Evolutionary conservation across 2,888 invertebrate genomes (phyloP).

Genomic region (Ectemnius continuus): DNA sequence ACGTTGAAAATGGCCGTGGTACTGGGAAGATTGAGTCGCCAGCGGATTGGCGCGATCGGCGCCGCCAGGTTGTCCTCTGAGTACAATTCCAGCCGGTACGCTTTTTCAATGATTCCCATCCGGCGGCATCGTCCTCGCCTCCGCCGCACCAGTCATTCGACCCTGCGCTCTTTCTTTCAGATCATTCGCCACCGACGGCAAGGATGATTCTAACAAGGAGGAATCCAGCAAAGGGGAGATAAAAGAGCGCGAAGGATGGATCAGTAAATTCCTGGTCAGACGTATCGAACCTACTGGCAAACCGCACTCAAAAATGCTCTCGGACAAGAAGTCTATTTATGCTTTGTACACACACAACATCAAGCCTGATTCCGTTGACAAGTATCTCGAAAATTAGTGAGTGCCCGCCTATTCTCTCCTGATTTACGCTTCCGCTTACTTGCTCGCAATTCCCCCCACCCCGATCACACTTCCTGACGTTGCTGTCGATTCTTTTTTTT

Average conservation of each 20-base stretch:
- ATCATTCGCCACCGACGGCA: neutral
- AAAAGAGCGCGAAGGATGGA: slow-evolving; percentile 86
- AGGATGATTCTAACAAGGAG: neutral
- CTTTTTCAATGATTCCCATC: no score
- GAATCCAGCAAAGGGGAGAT: slow-evolving; percentile 56
- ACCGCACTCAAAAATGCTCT: slow-evolving; percentile 97
- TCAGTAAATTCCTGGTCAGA: slow-evolving; percentile 92
- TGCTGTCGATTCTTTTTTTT: no score
- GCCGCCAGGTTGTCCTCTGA: neutral
- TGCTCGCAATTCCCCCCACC: no score
- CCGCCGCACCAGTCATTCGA: no score
- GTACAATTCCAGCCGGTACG: neutral
- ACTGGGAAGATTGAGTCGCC: neutral
- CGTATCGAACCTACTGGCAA: slow-evolving; percentile 97
- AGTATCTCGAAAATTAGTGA: slow-evolving; percentile 95
- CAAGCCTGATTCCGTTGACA: slow-evolving; percentile 91
- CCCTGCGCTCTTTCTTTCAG: no score
- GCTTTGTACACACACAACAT: slow-evolving; percentile 97
- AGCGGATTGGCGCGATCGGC: neutral
- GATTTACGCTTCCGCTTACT: no score
- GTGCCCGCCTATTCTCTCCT: slow-evolving; percentile 73
- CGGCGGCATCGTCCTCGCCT: no score
- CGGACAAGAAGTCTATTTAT: slow-evolving; percentile 97
- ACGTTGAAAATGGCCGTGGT: neutral
- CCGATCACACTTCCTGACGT: no score